Percentiles rank a stretch among this genome's conserved stretches.
phyloP scores from a whole-genome alignment of 2,797 vertebrate species.

The Peromyscus aztecus region DNA sequence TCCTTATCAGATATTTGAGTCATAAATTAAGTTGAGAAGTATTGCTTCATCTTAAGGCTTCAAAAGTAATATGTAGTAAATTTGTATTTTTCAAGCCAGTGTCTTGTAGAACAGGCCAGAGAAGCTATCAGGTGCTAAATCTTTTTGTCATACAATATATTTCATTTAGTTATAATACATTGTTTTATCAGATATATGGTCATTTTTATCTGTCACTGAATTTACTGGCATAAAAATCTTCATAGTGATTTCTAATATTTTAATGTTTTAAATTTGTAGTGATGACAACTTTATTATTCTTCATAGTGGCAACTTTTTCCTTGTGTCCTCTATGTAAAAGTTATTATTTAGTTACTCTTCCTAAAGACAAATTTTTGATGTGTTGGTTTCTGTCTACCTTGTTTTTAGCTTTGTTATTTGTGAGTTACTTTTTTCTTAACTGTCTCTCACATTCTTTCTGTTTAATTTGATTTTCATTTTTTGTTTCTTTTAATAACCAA shows the following conservation, averaged over 20 bases:
- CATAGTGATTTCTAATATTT: not conserved
- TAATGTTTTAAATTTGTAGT: slow-evolving; percentile 1
- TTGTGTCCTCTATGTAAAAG: not conserved
- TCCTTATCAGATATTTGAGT: not conserved
- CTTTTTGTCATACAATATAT: not conserved
- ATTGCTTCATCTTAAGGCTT: not conserved
- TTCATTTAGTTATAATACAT: not conserved
- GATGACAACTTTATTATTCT: not conserved
- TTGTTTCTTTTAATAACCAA: not conserved
- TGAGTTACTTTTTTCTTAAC: not conserved
- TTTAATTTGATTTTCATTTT: not conserved
- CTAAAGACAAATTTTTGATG: not conserved
- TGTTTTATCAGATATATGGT: not conserved
- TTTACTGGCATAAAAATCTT: not conserved
- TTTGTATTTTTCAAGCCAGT: not conserved
- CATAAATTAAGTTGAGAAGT: not conserved
- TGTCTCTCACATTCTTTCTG: not conserved
- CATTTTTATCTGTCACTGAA: not conserved
- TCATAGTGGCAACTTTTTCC: not conserved
- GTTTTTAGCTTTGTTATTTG: not conserved
- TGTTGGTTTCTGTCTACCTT: not conserved
- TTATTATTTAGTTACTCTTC: not conserved
- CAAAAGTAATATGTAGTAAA: not conserved
- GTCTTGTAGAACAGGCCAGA: not conserved
- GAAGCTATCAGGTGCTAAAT: not conserved